Evolutionary conservation across 2,113 vertebrate species (phyloP).

Genomic region (Pseudopipra pipra): DNA sequence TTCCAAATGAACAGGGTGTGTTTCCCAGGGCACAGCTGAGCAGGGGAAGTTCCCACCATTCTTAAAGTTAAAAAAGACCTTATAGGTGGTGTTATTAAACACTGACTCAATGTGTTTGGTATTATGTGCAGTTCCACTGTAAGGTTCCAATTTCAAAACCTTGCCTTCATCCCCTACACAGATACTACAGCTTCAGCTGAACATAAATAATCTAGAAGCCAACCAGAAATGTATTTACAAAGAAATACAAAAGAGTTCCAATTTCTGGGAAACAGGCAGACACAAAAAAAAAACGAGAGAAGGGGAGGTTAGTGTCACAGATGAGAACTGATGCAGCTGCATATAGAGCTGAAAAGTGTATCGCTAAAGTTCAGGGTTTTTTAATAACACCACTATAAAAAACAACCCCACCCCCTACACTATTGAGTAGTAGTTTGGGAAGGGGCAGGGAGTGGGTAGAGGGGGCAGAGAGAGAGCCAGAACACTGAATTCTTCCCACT

Average conservation of each 20-base stretch:
- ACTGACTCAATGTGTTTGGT: neutral
- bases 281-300: neutral
- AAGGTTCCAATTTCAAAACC: conserved; percentile 42
- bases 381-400: neutral
- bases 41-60: conserved; percentile 4
- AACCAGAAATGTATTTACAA: neutral
- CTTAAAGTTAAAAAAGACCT: neutral
- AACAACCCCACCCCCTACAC: neutral
- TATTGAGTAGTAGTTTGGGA: neutral
- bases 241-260: neutral
- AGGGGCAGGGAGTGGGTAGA: neutral
- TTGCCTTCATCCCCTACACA: neutral
- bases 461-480: neutral
- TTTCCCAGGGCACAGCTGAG: neutral
- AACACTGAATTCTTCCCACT: neutral
- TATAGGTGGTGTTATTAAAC: conserved; percentile 6
- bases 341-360: neutral
- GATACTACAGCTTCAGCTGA: neutral
- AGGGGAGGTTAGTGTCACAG: neutral
- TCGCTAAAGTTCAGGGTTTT: neutral
- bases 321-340: neutral
- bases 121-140: neutral
- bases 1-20: neutral
- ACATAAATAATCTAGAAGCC: neutral
- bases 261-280: neutral